A percentile compares a stretch with the other conserved stretches of the same genome.
These are phyloP conservation scores for Metacarcinus magister DNA, from an alignment of 2,888 invertebrate species.

Conservation along the genomic window DNA sequence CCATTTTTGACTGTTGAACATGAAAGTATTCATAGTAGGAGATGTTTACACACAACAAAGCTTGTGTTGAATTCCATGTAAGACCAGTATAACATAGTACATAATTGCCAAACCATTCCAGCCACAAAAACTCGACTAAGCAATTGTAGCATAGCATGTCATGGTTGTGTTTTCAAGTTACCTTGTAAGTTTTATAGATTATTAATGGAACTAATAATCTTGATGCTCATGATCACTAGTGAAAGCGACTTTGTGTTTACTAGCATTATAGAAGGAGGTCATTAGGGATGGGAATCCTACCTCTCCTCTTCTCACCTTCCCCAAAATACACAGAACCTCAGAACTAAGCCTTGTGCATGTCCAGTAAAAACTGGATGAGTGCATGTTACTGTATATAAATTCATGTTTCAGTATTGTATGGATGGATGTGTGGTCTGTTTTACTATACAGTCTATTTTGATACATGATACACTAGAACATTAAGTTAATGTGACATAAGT, in stretches of 20 bases:
- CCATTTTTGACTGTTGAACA: not conserved
- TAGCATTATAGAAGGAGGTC: not conserved
- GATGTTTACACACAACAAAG: not conserved
- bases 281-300: not conserved
- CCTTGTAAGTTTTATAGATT: not conserved
- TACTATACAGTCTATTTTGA: not conserved
- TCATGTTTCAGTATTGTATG: not conserved
- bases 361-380: conserved; percentile 16
- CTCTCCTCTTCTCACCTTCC: conserved; percentile 1
- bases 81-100: not conserved
- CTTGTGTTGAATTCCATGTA: not conserved
- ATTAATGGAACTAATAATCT: not conserved
- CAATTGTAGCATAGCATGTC: not conserved
- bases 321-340: not conserved
- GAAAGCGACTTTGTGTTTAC: not conserved
- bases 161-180: not conserved
- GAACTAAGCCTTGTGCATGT: not conserved
- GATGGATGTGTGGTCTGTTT: not conserved
- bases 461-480: not conserved
- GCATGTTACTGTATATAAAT: not conserved
- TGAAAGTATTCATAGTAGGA: not conserved
- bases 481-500: not conserved
- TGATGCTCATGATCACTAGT: not conserved
- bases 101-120: not conserved
- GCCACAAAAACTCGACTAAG: not conserved